Evolutionary conservation across 2,113 vertebrate species (phyloP).

Genomic region (Meriones unguiculatus): DNA sequence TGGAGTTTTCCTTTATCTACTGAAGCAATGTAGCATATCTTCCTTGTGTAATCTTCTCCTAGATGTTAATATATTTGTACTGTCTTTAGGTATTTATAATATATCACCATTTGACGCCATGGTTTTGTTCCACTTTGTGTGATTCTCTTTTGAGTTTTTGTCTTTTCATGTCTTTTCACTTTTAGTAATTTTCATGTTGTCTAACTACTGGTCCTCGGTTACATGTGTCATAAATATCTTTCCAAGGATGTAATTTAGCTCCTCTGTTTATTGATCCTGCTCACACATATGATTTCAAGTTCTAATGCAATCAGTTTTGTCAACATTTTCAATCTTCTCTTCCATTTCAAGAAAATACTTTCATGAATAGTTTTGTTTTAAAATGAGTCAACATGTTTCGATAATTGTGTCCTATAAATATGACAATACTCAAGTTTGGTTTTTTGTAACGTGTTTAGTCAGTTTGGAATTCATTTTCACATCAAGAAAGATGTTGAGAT

Average conservation of each 20-base stretch:
- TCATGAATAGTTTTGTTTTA: neutral
- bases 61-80: neutral
- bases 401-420: neutral
- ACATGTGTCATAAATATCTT: neutral
- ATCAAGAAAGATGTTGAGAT: neutral
- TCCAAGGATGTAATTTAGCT: neutral
- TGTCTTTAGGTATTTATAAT: neutral
- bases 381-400: neutral
- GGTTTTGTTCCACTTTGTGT: neutral
- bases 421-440: neutral
- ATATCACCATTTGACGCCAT: neutral
- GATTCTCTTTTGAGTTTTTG: neutral
- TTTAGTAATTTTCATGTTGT: neutral
- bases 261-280: neutral
- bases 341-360: neutral
- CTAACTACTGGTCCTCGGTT: neutral
- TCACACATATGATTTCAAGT: neutral
- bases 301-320: neutral
- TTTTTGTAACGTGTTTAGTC: neutral
- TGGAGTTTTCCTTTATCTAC: neutral
- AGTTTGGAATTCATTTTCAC: neutral
- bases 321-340: neutral
- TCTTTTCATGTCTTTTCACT: neutral
- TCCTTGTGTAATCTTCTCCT: neutral
- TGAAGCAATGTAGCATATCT: neutral